Evolutionary conservation across 1,140 invertebrate genomes (phyloP).

Genomic region (Zaprionus kolodkinae): DNA sequence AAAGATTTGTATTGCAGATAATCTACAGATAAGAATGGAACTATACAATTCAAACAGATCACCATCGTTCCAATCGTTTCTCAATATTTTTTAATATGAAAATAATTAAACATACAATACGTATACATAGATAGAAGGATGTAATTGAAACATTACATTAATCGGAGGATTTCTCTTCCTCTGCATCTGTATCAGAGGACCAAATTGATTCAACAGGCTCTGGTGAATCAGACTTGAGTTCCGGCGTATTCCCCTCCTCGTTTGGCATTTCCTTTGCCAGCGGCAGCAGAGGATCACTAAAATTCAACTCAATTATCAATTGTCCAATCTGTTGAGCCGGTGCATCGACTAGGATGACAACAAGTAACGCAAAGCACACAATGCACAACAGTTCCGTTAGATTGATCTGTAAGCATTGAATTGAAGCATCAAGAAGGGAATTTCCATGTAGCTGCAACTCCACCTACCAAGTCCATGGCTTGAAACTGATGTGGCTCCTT

Average conservation of each 20-base stretch:
- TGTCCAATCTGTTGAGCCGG: conserved; percentile 86
- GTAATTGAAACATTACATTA: conserved; percentile 36
- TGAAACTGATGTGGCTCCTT: conserved; percentile 63
- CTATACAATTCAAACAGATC: too few relatives aligned
- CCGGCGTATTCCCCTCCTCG: conserved; percentile 18
- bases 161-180: conserved; percentile 50
- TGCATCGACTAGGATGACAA: conserved; percentile 86
- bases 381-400: conserved; percentile 51
- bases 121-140: conserved; percentile 12
- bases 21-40: too few relatives aligned
- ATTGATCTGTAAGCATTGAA: conserved; percentile 46
- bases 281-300: conserved; percentile 42
- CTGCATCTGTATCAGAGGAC: conserved; percentile 59
- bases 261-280: conserved; percentile 5
- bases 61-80: not conserved
- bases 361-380: conserved; percentile 69
- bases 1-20: too few relatives aligned
- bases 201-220: conserved; percentile 50
- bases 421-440: not conserved
- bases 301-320: conserved; percentile 69
- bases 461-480: conserved; percentile 59
- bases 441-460: not conserved
- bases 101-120: conserved; percentile 26
- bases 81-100: conserved; percentile 26
- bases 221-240: conserved; percentile 43